phyloP scores from a whole-genome alignment of 1,140 invertebrate genomes.

The Zophobas morio region DNA sequence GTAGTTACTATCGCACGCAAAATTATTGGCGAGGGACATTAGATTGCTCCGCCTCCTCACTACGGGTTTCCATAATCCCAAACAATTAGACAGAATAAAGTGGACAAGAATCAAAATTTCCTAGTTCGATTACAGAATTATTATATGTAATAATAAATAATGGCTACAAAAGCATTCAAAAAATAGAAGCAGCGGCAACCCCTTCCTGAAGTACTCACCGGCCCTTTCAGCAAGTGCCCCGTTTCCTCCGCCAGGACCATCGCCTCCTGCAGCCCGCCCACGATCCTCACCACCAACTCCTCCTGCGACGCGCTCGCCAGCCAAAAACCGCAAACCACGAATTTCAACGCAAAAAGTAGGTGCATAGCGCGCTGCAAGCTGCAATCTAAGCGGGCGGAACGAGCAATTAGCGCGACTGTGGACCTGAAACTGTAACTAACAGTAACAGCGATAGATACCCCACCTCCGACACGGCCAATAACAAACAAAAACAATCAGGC shows the following conservation, averaged over 20 bases:
- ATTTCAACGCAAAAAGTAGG: no score
- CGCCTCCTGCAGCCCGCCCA: slow-evolving; percentile 66
- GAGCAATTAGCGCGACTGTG: slow-evolving; percentile 19
- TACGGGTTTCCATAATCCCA: no score
- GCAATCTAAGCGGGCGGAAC: slow-evolving; percentile 3
- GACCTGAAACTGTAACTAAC: slow-evolving; percentile 3
- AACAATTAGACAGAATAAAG: no score
- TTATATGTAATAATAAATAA: background rate
- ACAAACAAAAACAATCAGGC: slow-evolving; percentile 47
- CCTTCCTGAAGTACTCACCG: slow-evolving; percentile 62
- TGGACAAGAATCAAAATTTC: no score
- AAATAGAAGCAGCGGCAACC: background rate
- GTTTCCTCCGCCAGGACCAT: slow-evolving; percentile 66
- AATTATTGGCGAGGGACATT: no score
- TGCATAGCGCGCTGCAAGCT: no score
- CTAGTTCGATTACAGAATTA: no score
- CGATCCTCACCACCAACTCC: slow-evolving; percentile 69
- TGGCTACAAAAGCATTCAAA: background rate
- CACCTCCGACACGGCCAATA: slow-evolving; percentile 25
- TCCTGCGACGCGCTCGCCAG: slow-evolving; percentile 53
- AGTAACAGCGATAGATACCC: slow-evolving; percentile 4
- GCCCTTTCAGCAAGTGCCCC: slow-evolving; percentile 67
- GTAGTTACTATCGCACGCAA: no score
- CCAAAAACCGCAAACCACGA: no score
- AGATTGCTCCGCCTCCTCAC: no score